Base-by-base conservation (phyloP, 2,888 invertebrate genomes). In the Helleia helle region DNA sequence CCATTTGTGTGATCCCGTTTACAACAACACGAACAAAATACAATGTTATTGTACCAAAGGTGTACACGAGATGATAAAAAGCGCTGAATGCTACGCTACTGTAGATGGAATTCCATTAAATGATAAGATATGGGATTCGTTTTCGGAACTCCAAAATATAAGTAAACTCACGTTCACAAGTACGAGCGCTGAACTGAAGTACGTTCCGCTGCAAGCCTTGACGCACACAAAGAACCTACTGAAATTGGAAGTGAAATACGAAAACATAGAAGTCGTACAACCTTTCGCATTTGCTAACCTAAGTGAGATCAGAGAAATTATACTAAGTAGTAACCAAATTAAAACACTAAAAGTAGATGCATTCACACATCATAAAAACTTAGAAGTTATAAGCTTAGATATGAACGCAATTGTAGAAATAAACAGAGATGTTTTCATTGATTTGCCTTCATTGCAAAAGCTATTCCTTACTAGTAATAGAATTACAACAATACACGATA, bases 391-490 rank as follows among this genome's bases (percentile, higher is more conserved):
- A 42, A 89, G 88, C 52, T 69, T 94, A 51, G 91, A 91, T 51
- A 88, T 90, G 42, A 94, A 94, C 68, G 84, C 86, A 42, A 89
- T 94, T 51, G 79, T 87, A 1, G 92, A 92, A 65, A 87, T 94
- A 46, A 90, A 90, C 59, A 87, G 91, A 53, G 87, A 90, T 51
- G 91, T 92, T 1, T 94, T 94, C 60, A 81, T 89, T 5, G 89
- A 91, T 58, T 64, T 94, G 42, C 93, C 93, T 0, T 76, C 85
- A 3, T 68, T 93, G 45, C 88, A 89, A 48, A 88, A 90, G 44
- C 85, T 98, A 25, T 91, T 88, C 56, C 81, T 97, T 31, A 94
- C 94, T 51, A 90, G 90, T 54, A 98, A 98, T 71, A 90, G 92
- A 59, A 87, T 98, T 44, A 91, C 91, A 40, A 90, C 90, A 4